A percentile compares a stretch with the other conserved stretches of the same genome.
These are phyloP conservation scores for Dicyrtoma fusca DNA, from an alignment of 2,888 invertebrate species.

Conservation along the genomic window DNA sequence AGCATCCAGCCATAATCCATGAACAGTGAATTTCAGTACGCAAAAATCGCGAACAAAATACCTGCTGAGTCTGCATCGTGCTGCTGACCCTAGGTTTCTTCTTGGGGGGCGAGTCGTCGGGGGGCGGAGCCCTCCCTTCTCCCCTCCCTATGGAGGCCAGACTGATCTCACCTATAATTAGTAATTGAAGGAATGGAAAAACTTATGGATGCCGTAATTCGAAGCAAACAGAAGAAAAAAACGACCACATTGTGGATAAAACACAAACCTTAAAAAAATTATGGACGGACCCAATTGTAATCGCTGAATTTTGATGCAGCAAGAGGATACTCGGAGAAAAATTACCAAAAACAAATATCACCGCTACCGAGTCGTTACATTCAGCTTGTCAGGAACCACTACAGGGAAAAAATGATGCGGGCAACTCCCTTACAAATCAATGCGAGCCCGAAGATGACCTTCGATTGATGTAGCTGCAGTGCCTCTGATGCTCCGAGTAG, in stretches of 20 bases:
- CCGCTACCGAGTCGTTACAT: no score
- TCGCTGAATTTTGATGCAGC: slow-evolving; percentile 5
- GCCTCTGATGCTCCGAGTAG: no score
- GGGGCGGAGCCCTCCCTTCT: slow-evolving; percentile 56
- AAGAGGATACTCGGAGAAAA: not conserved
- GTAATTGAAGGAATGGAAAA: no score
- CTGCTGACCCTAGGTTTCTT: slow-evolving; percentile 56
- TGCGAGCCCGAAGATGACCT: no score
- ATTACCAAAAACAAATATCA: no score
- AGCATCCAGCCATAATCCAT: not conserved
- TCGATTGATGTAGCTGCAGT: no score
- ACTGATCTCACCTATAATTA: slow-evolving; percentile 55
- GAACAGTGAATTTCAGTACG: no score
- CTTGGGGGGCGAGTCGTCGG: slow-evolving; percentile 57
- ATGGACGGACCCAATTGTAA: slow-evolving; percentile 15
- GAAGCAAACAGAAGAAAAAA: not conserved
- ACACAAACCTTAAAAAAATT: slow-evolving; percentile 17
- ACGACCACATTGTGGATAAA: slow-evolving; percentile 5
- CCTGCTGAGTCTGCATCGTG: slow-evolving; percentile 56
- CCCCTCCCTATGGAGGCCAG: slow-evolving; percentile 57
- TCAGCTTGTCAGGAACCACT: no score
- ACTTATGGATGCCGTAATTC: no score
- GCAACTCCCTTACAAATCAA: no score
- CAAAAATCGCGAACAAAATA: no score
- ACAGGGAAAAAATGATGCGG: no score